A percentile compares a stretch with the other conserved stretches of the same genome.
These are phyloP conservation scores for Patiria miniata DNA, from an alignment of 35 echinoderm and acorn worm species.

Conservation along the genomic window DNA sequence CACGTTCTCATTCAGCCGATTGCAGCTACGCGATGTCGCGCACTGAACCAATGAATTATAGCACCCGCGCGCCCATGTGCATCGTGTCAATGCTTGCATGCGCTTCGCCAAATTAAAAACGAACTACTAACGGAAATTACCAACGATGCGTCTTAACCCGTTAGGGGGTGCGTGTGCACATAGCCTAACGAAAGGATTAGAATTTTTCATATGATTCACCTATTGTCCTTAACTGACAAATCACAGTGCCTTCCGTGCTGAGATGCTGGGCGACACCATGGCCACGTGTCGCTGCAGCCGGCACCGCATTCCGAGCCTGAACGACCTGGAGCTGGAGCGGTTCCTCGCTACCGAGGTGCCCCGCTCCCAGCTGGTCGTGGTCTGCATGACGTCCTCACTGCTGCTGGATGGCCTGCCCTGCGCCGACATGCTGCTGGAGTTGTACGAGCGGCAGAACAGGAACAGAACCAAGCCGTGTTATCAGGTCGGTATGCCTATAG, in stretches of 20 bases:
- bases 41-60: no score
- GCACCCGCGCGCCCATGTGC: no score
- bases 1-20: no score
- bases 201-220: no score
- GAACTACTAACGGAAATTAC: no score
- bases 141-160: no score
- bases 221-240: not conserved
- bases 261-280: slow-evolving; percentile 76
- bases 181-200: no score
- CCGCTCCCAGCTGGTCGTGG: slow-evolving; percentile 73
- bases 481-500: slow-evolving; percentile 48
- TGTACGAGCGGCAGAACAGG: slow-evolving; percentile 83
- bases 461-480: slow-evolving; percentile 95
- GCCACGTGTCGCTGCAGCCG: slow-evolving; percentile 85
- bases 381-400: slow-evolving; percentile 78
- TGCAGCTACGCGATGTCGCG: no score
- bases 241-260: not conserved
- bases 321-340: slow-evolving; percentile 78
- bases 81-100: no score
- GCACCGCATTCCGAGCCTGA: slow-evolving; percentile 77
- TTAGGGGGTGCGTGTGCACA: no score
- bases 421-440: slow-evolving; percentile 68
- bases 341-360: slow-evolving; percentile 72
- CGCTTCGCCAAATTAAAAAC: no score
- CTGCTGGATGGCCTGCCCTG: slow-evolving; percentile 69